Base-by-base conservation (phyloP, 2,113 vertebrate species). In the Tympanuchus pallidicinctus region DNA sequence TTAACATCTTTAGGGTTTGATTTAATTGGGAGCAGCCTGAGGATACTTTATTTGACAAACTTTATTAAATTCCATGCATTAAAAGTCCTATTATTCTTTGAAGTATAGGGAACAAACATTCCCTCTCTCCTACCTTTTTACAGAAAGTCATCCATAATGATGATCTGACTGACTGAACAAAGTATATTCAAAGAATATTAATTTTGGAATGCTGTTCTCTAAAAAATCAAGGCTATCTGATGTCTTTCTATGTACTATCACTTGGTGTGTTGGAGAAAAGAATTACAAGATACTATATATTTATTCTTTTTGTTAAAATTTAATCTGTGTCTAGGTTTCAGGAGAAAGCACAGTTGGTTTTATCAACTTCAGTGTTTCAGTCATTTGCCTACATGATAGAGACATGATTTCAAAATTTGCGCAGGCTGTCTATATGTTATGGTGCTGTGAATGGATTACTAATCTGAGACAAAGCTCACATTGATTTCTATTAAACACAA, bases 1-100 rank as follows among this genome's bases (percentile, higher is more conserved):
- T 63, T 40, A 63, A 2, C 8, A 27, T 61, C 6, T 54, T 43
- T 45, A 32, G 22, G 1, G 0, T 11, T 8, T 45, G 27, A 40
- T 79, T 94, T 80, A 25, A 56, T 27, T 32, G 1, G 20, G 28
- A 91, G 21, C 10, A 50, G 0, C 45, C 12, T 80, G 52, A 27
- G 12, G 34, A 74, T 10, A 42, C 27, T 43, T 86, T 69, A 3
- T 32, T n/a, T 32, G 3, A 40, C 18, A 85, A 86, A 66, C 30
- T 80, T 65, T 52, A 59, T 88, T 63, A 54, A 80, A 90, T 2
- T 24, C 6, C 3, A 5, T 8, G 4, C 14, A n/a, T 78, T 69
- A 32, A 76, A 89, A 79, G 21, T 57, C 3, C 28, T 47, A 67
- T 3, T 21, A 56, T 42, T 60, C 52, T 87, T 71, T 71, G 18